phyloP scores from a whole-genome alignment of 2,888 invertebrate genomes.

The Leucophenga maculata region DNA sequence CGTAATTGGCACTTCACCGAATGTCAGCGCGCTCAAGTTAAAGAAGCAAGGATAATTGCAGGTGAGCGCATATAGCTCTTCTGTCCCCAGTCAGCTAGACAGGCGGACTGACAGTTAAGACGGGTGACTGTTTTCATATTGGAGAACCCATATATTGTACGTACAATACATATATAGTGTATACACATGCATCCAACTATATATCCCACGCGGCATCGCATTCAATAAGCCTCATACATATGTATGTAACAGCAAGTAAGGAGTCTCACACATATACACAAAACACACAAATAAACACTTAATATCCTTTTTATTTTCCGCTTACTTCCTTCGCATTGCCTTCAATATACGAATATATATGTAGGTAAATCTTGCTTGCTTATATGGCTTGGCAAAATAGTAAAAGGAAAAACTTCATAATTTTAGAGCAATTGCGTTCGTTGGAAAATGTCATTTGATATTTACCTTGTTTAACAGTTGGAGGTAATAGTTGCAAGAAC shows the following conservation, averaged over 20 bases:
- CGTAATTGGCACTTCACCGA: conserved; percentile 21
- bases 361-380: background rate
- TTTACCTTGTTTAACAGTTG: background rate
- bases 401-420: conserved; percentile 8
- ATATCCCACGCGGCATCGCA: background rate
- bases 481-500: background rate
- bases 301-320: background rate
- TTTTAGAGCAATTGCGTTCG: conserved; percentile 11
- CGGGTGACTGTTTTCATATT: background rate
- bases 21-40: conserved; percentile 1
- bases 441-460: conserved; percentile 14
- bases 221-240: background rate
- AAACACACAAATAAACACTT: too few relatives aligned
- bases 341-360: background rate
- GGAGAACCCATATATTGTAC: background rate
- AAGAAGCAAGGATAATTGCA: background rate
- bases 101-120: background rate
- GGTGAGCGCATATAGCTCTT: background rate
- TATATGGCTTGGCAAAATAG: background rate
- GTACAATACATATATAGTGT: too few relatives aligned
- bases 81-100: background rate
- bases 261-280: too few relatives aligned
- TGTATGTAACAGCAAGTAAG: background rate
- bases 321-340: background rate
- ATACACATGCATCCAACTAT: too few relatives aligned